Evolutionary conservation across 2,797 vertebrate genomes (phyloP).

Genomic region (Schizothorax lantsangensis): DNA sequence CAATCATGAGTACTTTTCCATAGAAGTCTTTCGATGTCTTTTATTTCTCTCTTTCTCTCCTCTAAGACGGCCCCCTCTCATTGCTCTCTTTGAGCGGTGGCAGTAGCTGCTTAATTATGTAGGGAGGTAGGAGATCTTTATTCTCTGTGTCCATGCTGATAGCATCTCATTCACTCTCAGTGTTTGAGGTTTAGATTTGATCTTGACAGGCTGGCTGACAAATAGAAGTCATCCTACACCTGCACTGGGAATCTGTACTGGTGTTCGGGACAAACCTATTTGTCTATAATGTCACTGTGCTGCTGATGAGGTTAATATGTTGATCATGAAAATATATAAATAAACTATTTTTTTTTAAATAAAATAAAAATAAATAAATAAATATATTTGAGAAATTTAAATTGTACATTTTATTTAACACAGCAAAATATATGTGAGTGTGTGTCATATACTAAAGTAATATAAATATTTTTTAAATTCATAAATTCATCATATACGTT

Average conservation of each 20-base stretch:
- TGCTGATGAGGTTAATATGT: background rate
- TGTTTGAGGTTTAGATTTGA: constrained; percentile 52
- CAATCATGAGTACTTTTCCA: constrained; percentile 52
- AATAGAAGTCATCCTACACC: constrained; percentile 49
- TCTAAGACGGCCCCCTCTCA: constrained; percentile 75
- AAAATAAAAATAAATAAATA: background rate
- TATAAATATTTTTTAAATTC: too few relatives aligned
- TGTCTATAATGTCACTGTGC: constrained; percentile 14
- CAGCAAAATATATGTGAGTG: too few relatives aligned
- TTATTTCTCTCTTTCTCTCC: constrained; percentile 52
- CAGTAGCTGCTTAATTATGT: constrained; percentile 79
- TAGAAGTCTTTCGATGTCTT: constrained; percentile 47
- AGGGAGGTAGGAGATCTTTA: constrained; percentile 63
- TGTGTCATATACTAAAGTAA: too few relatives aligned
- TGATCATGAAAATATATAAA: background rate
- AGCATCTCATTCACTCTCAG: constrained; percentile 55
- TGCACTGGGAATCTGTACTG: constrained; percentile 24
- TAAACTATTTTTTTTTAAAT: background rate
- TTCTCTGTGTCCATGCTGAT: constrained; percentile 64
- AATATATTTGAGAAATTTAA: background rate
- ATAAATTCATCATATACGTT: too few relatives aligned
- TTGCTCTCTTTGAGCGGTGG: constrained; percentile 59
- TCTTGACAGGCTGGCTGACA: constrained; percentile 51
- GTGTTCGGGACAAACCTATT: constrained; percentile 33
- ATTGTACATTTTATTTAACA: background rate